Evolutionary conservation across 2,113 vertebrate species (phyloP), one percentile per base, ranked within the genome.

Genomic region (Rissa tridactyla): DNA sequence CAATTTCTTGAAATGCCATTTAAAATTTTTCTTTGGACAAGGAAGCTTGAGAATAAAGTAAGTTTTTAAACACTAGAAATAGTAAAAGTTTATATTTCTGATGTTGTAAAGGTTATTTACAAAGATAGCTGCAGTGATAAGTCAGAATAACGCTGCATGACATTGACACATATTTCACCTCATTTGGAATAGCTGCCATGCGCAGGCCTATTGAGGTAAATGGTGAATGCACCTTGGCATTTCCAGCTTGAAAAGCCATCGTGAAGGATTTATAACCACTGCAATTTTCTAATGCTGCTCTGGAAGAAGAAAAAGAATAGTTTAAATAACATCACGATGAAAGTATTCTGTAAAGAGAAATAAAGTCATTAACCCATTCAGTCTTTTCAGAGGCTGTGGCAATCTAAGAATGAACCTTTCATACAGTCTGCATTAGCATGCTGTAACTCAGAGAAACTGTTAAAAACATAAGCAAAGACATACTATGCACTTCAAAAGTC

Each of bases 181-280:
- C 72, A 64, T 75, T 91, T 94, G 51, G 89, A 94, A 94, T 40
- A 96, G 46, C 69, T 88, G 76, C 51, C 20, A 15, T 58, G 72
- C 83, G 29, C 42, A 86, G 34, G 23, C 34, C 69, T 64, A 10
- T 62, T 62, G 69, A 96, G 77, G 83, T 71, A 96, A 90, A 75
- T 42, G 26, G 91, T 82, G 86, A 86, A 82, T 79, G 73, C 61
- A 92, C 69, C 83, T 96, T 94, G 91, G 68, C 83, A 96, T 96
- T 96, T 96, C 55, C 77, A 96, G 47, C 86, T 86, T 91, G 86
- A 92, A 96, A 96, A 94, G 69, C 20, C 69, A 36, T n/a, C 40
- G n/a, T 60, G 83, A 94, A 92, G 76, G 89, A 95, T 96, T 96
- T 94, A 92, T 82, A 68, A 81, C 60, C 42, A 27, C 55, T 84